phyloP scores from a whole-genome alignment of 2,888 invertebrate genomes.

The Epistrophe grossulariae region DNA sequence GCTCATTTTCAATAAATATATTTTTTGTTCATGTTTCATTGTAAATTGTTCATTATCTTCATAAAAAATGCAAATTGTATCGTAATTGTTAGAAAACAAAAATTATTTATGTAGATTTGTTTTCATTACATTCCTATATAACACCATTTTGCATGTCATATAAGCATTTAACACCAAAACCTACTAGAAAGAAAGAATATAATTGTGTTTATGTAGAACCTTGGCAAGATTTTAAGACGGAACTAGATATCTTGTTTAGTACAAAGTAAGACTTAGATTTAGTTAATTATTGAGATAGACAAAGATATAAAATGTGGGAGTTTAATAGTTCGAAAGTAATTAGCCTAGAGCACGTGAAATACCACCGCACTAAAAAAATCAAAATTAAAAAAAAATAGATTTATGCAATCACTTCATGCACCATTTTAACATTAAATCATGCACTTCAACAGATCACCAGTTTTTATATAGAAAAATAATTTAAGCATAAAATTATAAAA shows the following conservation, averaged over 20 bases:
- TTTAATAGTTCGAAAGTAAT: not conserved
- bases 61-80: constrained; percentile 18
- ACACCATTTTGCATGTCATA: constrained; percentile 36
- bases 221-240: constrained; percentile 15
- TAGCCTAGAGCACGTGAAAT: not conserved
- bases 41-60: constrained; percentile 34
- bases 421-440: constrained; percentile 3
- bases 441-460: constrained; percentile 5
- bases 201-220: constrained; percentile 19
- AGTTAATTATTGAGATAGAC: not conserved
- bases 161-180: constrained; percentile 13
- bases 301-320: not conserved
- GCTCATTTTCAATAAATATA: constrained; percentile 51
- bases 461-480: not conserved
- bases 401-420: constrained; percentile 18
- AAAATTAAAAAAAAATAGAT: not conserved
- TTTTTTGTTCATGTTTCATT: constrained; percentile 47
- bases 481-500: not conserved
- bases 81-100: not conserved
- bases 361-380: not conserved
- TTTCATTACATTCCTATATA: not conserved
- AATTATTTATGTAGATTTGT: constrained; percentile 18
- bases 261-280: not conserved
- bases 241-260: not conserved
- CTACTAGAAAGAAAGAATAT: not conserved